Percentiles rank a stretch among this genome's conserved stretches.
These are phyloP conservation scores for Cataglyphis altisquamis DNA, from an alignment of 2,888 invertebrate genomes.

Conservation along the genomic window DNA sequence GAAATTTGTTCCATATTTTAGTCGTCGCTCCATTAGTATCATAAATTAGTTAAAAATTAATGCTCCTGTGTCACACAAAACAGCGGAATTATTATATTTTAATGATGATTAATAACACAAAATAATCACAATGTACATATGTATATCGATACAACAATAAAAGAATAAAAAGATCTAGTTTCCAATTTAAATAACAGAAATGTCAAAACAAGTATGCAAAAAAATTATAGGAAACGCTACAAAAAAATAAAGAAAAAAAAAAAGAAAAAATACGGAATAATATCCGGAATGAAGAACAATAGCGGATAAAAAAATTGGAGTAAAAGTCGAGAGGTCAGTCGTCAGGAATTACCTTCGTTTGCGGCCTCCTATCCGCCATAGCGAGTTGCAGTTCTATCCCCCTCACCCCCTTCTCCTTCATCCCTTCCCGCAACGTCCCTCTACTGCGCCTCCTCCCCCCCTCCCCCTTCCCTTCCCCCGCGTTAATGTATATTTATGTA, in stretches of 20 bases:
- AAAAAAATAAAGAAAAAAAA: background rate
- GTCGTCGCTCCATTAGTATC: constrained; percentile 32
- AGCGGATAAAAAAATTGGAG: background rate
- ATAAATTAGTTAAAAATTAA: constrained; percentile 24
- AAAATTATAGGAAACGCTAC: background rate
- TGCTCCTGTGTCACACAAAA: background rate
- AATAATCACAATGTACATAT: background rate
- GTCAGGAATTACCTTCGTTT: constrained; percentile 51
- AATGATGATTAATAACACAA: constrained; percentile 2
- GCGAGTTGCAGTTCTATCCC: constrained; percentile 16
- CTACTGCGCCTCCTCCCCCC: background rate
- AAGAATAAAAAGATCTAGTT: background rate
- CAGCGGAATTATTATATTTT: background rate
- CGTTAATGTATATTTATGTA: constrained; percentile 85
- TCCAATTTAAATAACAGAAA: constrained; percentile 4
- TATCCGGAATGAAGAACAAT: background rate
- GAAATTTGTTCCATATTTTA: constrained; percentile 39
- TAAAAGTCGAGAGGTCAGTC: constrained; percentile 27
- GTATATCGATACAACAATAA: background rate
- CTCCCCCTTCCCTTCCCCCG: constrained; percentile 9
- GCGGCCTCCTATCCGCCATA: constrained; percentile 24
- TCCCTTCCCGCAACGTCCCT: background rate
- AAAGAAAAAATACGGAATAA: background rate
- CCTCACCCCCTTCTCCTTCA: background rate
- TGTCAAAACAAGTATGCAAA: too few relatives aligned